phyloP scores from a whole-genome alignment of 2,888 invertebrate species.

The Platynereis dumerilii region DNA sequence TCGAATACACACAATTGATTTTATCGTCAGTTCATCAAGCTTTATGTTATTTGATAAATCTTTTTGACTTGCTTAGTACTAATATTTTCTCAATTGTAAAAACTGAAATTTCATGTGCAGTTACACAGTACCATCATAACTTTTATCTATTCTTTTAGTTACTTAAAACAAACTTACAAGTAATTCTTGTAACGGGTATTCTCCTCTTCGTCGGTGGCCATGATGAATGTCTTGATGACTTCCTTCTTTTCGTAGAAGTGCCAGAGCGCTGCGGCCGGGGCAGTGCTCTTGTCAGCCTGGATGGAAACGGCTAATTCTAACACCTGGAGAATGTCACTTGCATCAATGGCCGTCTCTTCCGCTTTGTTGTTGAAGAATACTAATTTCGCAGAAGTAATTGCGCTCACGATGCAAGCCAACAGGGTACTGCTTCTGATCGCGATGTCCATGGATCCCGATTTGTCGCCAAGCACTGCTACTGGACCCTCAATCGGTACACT shows the following conservation, averaged over 20 bases:
- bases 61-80: too few relatives aligned
- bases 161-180: constrained; percentile 16
- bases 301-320: constrained; percentile 55
- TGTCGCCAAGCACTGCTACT: constrained; percentile 62
- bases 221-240: constrained; percentile 60
- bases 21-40: too few relatives aligned
- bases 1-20: too few relatives aligned
- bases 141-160: too few relatives aligned
- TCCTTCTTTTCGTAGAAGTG: constrained; percentile 59
- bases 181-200: constrained; percentile 40
- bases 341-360: constrained; percentile 49
- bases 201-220: constrained; percentile 64
- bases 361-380: constrained; percentile 58
- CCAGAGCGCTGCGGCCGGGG: constrained; percentile 58
- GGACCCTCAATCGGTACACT: constrained; percentile 55
- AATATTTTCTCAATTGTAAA: too few relatives aligned
- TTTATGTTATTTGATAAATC: too few relatives aligned
- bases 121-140: too few relatives aligned
- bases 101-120: too few relatives aligned
- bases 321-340: constrained; percentile 49
- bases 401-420: constrained; percentile 59
- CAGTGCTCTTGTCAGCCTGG: constrained; percentile 50
- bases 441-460: constrained; percentile 61
- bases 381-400: constrained; percentile 57
- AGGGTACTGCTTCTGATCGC: constrained; percentile 62